A percentile compares a stretch with the other conserved stretches of the same genome.
Evolutionary conservation across 2,797 vertebrate genomes (phyloP).

Genomic region (Vultur gryphus): DNA sequence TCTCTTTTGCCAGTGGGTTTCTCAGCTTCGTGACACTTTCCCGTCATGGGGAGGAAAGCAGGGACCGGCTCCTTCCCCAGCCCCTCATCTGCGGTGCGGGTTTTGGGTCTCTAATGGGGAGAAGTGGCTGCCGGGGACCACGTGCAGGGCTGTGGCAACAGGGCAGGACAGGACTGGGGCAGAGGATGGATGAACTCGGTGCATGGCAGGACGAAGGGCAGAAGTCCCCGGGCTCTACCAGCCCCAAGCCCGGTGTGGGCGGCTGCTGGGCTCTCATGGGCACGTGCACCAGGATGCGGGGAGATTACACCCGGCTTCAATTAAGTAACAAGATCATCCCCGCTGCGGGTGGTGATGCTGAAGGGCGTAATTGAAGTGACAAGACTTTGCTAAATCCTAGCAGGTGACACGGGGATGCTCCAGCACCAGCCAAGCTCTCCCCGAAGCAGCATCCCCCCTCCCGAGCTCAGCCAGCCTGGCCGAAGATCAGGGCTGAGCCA

Average conservation of each 20-base stretch:
- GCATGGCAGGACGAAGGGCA: not conserved
- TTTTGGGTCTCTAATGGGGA: not conserved
- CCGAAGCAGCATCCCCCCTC: not conserved
- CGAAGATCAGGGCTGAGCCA: not conserved
- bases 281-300: not conserved
- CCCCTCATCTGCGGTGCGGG: fast-evolving
- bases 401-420: not conserved
- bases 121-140: not conserved
- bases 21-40: not conserved
- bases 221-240: not conserved
- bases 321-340: constrained; percentile 27
- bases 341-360: not conserved
- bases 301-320: not conserved
- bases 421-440: not conserved
- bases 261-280: not conserved
- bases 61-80: not conserved
- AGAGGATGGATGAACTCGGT: not conserved
- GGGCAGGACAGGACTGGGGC: not conserved
- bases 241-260: not conserved
- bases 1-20: not conserved
- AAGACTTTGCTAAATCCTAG: constrained; percentile 13
- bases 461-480: not conserved
- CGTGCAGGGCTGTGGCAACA: not conserved
- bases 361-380: constrained; percentile 17
- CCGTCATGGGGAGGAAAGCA: not conserved